Evolutionary conservation across 2,888 invertebrate species (phyloP), one percentile per base, ranked within the genome.

Genomic region (Miltochrista miniata): DNA sequence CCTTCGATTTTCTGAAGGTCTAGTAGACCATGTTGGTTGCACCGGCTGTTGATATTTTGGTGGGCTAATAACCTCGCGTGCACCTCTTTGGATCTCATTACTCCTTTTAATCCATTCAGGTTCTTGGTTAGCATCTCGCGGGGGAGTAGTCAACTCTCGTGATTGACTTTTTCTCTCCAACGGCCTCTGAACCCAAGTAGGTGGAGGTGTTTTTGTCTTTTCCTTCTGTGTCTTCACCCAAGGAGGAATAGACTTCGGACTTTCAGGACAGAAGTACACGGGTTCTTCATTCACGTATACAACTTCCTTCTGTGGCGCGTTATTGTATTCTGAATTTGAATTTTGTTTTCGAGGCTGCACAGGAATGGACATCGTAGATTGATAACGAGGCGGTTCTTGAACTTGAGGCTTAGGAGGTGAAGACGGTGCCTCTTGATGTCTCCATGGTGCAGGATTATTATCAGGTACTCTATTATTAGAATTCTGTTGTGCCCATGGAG

Each of bases 141-240:
- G 87, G 35, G 90, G 91, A 14, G 90, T 90, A 2, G 76, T 74
- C 5, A 90, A 62, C 31, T 92, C 92, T 54, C 91, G 79, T 0
- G 85, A 78, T 47, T 72, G 61, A 54, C 87, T 88, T 66, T 78
- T 85, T 13, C 86, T 83, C 45, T 92, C 92, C 30, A 89, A 69
- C 7, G 89, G 87, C 51, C 79, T 80, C 57, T 89, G 90, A 56
- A 82, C 81, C 92, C 92, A 92, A 11, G 68, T 82, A 7, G 92
- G 92, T 5, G 92, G 92, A 24, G 91, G 91, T 35, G 91, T 91
- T 66, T 90, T 90, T 1, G 92, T 90, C 64, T 88, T 91, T 67
- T 92, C 90, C 54, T 90, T 90, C 56, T 90, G 90, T 14, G 89
- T 80, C 64, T 87, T 89, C 1, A 90, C 91, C 87, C 87, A 92